Percentiles rank a stretch among this genome's conserved stretches.
These are phyloP conservation scores for Drosophila subpulchrella DNA, from an alignment of 1,140 invertebrate genomes.

Conservation along the genomic window DNA sequence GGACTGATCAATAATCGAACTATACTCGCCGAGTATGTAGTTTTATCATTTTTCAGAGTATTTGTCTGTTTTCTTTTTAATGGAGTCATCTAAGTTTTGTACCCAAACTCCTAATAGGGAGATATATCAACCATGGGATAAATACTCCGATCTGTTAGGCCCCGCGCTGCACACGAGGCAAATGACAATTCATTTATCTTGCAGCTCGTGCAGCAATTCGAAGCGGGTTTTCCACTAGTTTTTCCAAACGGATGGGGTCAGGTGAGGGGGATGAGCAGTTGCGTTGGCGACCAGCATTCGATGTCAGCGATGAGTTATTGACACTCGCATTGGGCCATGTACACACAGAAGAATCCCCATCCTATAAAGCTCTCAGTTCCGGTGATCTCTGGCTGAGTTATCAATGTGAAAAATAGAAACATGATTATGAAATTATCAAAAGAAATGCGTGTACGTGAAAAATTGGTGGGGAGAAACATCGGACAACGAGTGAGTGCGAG, in stretches of 20 bases:
- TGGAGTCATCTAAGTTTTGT: conserved; percentile 32
- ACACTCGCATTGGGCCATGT: conserved; percentile 40
- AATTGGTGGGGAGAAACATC: not conserved
- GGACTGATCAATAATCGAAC: not conserved
- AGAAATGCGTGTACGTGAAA: conserved; percentile 35
- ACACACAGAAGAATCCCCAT: not conserved
- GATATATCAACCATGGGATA: conserved; percentile 25
- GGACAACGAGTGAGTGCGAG: not conserved
- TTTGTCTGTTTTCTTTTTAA: conserved; percentile 14
- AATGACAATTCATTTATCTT: conserved; percentile 79
- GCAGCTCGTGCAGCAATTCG: conserved; percentile 21
- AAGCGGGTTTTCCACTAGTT: conserved; percentile 37
- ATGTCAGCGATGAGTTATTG: conserved; percentile 69
- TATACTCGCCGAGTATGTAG: not conserved
- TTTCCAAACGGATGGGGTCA: not conserved
- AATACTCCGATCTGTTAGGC: conserved; percentile 23
- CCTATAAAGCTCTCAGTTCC: conserved; percentile 67
- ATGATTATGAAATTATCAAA: conserved; percentile 79
- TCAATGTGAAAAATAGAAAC: conserved; percentile 76
- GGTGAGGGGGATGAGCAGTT: conserved; percentile 2
- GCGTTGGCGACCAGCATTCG: conserved; percentile 61
- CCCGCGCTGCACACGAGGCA: conserved; percentile 29
- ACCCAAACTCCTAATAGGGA: conserved; percentile 30
- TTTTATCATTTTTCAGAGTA: conserved; percentile 5
- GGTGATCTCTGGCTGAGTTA: conserved; percentile 56